Evolutionary conservation across 2,888 invertebrate genomes (phyloP), one percentile per base, ranked within the genome.

Genomic region (Eupelmus urozonus): DNA sequence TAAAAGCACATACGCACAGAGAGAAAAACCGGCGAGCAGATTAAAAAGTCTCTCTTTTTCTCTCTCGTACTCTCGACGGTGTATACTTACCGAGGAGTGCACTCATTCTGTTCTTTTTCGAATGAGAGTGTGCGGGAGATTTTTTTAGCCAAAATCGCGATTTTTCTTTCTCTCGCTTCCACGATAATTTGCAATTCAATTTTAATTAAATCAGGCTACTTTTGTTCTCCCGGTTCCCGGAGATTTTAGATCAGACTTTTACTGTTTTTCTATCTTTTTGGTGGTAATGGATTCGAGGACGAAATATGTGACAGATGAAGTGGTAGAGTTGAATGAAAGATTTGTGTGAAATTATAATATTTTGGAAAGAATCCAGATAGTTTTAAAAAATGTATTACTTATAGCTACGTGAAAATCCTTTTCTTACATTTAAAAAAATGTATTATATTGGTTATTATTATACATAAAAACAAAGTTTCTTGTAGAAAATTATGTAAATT

Each of bases 181-280:
- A 2, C 42, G 25, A 1, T 69, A 57, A 78, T 78, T 73, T 73
- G 40, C 55, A 73, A 78, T 78, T 69, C 73, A 72, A 72, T 77
- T 77, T 60, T 73, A 62, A 78, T 78, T 62, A 66, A 67, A 72
- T 29, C 51, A 13, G 57, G 34, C 18, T 42, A 34, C 25, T 20
- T 49, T 40, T 42, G 11, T 13, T 7, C 60, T 27, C 27, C 23
- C 27, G 23, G 25, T 51, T 57, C 42, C 5, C 13, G 16, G 1
- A 7, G 23, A 42, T 45, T 65, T 27, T 34, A 34, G 9, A 34
- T 34, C 23, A 2, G 62, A 9, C 34, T 34, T 34, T 34, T 5
- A 34, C 3, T 9, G 9, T n/a, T 62, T 42, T n/a, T n/a, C n/a
- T n/a, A n/a, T 40, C 25, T 57, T 42, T 45, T 20, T 45, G 40